Conservation (phyloP, 2,888 invertebrate genomes). For the Aporophyla nigra region DNA sequence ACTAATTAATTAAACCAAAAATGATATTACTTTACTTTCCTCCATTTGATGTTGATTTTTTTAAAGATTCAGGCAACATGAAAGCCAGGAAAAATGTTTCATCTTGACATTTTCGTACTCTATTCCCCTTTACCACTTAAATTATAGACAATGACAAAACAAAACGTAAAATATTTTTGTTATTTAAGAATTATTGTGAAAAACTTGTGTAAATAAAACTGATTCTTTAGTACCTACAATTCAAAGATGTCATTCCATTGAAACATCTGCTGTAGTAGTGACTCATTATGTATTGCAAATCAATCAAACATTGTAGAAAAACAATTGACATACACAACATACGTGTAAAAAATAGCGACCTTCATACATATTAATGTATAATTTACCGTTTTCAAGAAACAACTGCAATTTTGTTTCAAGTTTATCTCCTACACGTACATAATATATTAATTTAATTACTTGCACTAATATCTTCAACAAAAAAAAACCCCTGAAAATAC, state of each 20-base stretch:
- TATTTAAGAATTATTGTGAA: not conserved
- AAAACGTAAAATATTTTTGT: not conserved
- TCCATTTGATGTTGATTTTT: not conserved
- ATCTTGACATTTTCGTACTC: not conserved
- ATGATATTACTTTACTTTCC: not conserved
- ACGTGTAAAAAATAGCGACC: not conserved
- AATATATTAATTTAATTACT: not conserved
- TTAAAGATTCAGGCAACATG: not conserved
- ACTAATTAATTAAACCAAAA: conserved; percentile 14
- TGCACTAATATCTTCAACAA: too few species aligned
- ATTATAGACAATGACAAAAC: not conserved
- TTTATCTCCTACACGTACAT: not conserved
- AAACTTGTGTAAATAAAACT: not conserved
- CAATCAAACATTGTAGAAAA: not conserved
- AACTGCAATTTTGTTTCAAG: not conserved
- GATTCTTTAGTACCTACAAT: not conserved
- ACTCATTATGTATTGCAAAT: not conserved
- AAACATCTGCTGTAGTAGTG: not conserved
- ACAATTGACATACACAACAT: not conserved
- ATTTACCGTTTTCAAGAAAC: not conserved
- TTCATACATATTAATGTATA: not conserved
- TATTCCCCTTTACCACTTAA: not conserved
- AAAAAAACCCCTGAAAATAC: not conserved
- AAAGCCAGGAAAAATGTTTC: not conserved
- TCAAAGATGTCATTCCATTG: not conserved